Percentiles rank a stretch among this genome's conserved stretches.
Evolutionary conservation across 2,888 invertebrate species (phyloP).

Genomic region (Drosophila infuscata): DNA sequence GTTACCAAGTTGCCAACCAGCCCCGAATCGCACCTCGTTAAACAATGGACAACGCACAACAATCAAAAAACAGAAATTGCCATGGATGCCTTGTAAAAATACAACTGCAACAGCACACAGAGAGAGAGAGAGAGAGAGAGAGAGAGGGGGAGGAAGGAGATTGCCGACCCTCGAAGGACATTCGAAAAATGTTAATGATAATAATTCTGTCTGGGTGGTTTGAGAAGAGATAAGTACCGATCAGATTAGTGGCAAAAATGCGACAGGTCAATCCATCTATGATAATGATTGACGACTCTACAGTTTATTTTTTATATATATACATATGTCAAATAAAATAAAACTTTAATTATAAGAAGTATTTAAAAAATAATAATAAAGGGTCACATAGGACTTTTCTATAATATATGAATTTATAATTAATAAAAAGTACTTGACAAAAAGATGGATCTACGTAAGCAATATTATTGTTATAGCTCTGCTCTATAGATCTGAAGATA

Average conservation of each 20-base stretch:
- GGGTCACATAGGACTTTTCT: no score
- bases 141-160: conserved; percentile 14
- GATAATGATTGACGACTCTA: background rate
- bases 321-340: background rate
- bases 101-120: background rate
- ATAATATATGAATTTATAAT: background rate
- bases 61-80: conserved; percentile 33
- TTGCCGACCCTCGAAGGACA: conserved; percentile 56
- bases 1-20: conserved; percentile 52
- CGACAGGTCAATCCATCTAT: background rate
- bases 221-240: background rate
- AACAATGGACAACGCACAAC: background rate
- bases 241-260: background rate
- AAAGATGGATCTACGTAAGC: background rate
- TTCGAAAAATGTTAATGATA: conserved; percentile 29
- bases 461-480: background rate
- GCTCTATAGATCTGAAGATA: background rate
- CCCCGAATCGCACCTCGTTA: conserved; percentile 43
- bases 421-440: background rate
- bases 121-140: background rate
- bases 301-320: background rate
- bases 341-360: background rate
- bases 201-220: conserved; percentile 1
- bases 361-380: background rate
- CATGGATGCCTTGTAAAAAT: conserved; percentile 14